Evolutionary conservation across 2,888 invertebrate genomes (phyloP), one percentile per base, ranked within the genome.

Genomic region (Cylloceria caligata): DNA sequence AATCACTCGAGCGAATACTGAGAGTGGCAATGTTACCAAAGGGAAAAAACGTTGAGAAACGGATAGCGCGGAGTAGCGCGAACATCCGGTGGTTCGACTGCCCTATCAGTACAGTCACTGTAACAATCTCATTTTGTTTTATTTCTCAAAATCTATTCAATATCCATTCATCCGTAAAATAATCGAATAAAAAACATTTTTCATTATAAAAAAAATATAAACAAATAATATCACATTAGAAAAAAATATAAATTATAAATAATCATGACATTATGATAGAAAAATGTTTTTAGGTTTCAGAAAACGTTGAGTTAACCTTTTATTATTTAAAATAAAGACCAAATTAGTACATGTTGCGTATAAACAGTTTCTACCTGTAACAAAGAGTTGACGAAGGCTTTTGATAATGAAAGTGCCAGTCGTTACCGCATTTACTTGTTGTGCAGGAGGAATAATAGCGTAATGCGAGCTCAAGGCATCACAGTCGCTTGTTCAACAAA

Each of bases 1-100:
- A 60, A 39, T 72, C 72, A 72, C 72, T 79, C 78, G 72, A 79
- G 49, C 78, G 78, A 49, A 67, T 65, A 65, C 67, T n/a, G 60
- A 73, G 34, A 47, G 45, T 39, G 57, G 39, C 64, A 42, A 64
- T 64, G 64, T n/a, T n/a, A 42, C 49, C 27, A 39, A 39, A 13
- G 13, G 19, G 47, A 60, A 65, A 47, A 60, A 39, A 60, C 0
- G 36, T 21, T 16, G 55, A 45, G 52, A 45, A 19, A 71, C 39
- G 34, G 45, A 39, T 30, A n/a, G 21, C 64, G 39, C 45, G 24
- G 27, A 42, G 21, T 47, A 42, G 42, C 24, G 30, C 65, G 45
- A 47, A 67, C 67, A 67, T 67, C 67, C 67, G 67, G 67, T 49
- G 49, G 67, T 64, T 13, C 49, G 49, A 16, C 21, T 19, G 34